Base-by-base conservation (phyloP, 2,888 invertebrate genomes). In the Watsonalla binaria region DNA sequence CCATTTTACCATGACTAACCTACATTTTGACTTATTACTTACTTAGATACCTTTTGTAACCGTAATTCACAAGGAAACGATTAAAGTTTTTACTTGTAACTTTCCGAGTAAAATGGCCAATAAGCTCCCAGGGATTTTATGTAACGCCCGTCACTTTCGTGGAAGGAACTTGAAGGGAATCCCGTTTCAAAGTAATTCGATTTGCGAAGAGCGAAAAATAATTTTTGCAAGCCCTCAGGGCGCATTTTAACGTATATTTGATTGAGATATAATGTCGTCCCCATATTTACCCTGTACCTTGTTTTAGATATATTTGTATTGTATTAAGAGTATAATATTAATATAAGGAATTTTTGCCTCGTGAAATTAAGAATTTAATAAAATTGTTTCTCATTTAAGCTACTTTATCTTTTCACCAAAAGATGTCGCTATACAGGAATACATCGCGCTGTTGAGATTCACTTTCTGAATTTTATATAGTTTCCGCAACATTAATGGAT, bases 151-250 rank as follows among this genome's bases (percentile, higher is more conserved):
- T 45, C 46, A 47, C 46, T 39, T 49, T 8, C 35, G 7, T 34
- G 46, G 34, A 11, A 45, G 50, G 48, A 55, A 55, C 47, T 53
- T 56, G 24, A 53, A 46, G 42, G 51, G 39, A 52, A 47, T 50
- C 55, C 50, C n/a, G 8, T 56, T 58, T 49, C 52, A 57, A 53
- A 54, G 54, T 57, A 62, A 65, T 69, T 64, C 58, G 61, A 67
- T 66, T 67, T 65, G 34, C 51, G 51, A 50, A 58, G 50, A 58
- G 58, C 54, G 52, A 54, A 53, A 59, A 62, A 65, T 68, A 62
- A 69, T 63, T 63, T 51, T 9, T 47, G 55, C 24, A 15, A 51
- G 47, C 42, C 57, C 55, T 51, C 54, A 14, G 51, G 51, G 51
- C 51, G 51, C 48, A 48, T 50, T 47, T 57, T 54, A 55, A 56